Conservation (phyloP, 2,113 vertebrate genomes). For the Desmodus rotundus region DNA sequence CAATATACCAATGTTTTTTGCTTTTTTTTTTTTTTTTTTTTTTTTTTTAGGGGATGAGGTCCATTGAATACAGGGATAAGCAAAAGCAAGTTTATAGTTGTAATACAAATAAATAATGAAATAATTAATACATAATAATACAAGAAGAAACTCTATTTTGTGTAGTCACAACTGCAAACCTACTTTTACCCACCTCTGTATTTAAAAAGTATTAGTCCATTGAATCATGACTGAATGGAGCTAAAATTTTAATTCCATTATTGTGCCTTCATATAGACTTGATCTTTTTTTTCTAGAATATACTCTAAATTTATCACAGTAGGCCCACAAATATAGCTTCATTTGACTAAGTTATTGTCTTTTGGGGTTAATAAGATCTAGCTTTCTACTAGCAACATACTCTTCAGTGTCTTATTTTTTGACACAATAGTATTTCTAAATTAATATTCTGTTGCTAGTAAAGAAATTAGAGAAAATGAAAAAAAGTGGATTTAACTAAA, state of each 20-base stretch:
- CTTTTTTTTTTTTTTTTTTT: no score
- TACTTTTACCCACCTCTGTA: background rate
- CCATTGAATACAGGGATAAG: background rate
- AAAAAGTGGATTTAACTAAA: background rate
- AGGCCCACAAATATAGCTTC: background rate
- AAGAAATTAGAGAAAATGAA: background rate
- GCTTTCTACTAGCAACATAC: background rate
- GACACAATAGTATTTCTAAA: background rate
- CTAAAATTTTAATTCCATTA: background rate
- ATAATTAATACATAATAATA: background rate
- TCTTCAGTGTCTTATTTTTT: background rate
- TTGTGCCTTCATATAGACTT: background rate
- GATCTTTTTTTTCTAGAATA: background rate
- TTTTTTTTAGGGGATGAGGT: background rate
- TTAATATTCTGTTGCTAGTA: background rate
- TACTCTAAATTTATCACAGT: background rate
- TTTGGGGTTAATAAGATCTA: background rate
- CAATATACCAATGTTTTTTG: background rate
- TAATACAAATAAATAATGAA: background rate
- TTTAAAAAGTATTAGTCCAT: background rate
- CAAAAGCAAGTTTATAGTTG: background rate
- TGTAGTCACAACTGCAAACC: background rate
- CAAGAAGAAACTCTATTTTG: background rate
- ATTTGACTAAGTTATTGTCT: background rate
- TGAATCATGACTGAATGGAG: background rate